phyloP scores from a whole-genome alignment of 2,797 vertebrate genomes.

The Bovichtus variegatus region DNA sequence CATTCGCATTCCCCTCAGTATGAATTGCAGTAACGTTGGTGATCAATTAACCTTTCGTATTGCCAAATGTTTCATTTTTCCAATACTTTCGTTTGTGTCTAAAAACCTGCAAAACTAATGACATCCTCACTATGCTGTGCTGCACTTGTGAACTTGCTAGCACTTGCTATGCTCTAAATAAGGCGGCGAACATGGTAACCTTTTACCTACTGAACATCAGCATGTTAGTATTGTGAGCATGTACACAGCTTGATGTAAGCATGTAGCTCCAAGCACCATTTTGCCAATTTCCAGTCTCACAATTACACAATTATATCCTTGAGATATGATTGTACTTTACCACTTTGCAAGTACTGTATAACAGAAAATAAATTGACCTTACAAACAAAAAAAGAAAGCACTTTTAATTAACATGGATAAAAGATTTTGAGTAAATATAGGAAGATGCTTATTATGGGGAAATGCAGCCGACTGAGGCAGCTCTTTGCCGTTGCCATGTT shows the following conservation, averaged over 20 bases:
- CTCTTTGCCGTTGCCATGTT: slow-evolving; percentile 30
- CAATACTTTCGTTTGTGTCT: too few species aligned
- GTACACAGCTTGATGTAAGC: too few species aligned
- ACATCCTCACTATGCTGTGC: too few species aligned
- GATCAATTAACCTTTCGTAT: too few species aligned
- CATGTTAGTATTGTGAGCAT: not conserved
- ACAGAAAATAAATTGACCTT: not conserved
- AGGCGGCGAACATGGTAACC: not conserved
- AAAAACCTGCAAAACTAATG: too few species aligned
- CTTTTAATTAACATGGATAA: not conserved
- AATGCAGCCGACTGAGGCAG: not conserved
- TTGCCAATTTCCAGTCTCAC: not conserved
- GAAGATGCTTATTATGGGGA: not conserved
- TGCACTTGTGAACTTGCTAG: too few species aligned
- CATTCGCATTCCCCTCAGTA: too few species aligned
- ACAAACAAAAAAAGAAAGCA: not conserved
- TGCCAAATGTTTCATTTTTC: too few species aligned
- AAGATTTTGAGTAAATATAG: slow-evolving; percentile 1
- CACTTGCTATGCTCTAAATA: too few species aligned
- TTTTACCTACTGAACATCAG: not conserved
- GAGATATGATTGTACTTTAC: not conserved
- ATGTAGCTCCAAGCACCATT: not conserved
- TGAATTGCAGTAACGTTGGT: too few species aligned
- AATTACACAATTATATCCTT: not conserved
- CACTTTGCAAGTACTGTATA: not conserved